Evolutionary conservation across 2,888 invertebrate genomes (phyloP), one percentile per base, ranked within the genome.

Genomic region (Patella ulyssiponensis): DNA sequence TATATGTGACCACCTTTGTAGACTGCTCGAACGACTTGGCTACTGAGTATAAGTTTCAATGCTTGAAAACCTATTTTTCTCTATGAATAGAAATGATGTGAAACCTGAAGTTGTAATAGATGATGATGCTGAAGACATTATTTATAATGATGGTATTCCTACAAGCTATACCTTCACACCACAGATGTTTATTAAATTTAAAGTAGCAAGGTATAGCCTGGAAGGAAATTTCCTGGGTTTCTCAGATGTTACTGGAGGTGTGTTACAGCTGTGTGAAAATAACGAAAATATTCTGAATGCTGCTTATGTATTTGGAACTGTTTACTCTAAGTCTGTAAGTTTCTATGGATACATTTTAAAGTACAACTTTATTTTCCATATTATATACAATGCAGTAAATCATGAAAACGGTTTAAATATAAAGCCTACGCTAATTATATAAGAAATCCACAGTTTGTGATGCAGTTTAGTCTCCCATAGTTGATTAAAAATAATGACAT

Each of bases 261-360:
- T 85, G 33, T 80, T 92, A 23, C 92, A 92, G 83, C 85, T 92
- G 23, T 92, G 92, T 84, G 82, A 86, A 3, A 87, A 86, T 72
- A 85, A 87, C 0, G 82, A 85, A 12, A 79, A 79, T 12, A 80
- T 81, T 52, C 80, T 90, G 54, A 86, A 92, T 85, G 90, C 91
- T 51, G 91, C 92, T 5, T 92, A 85, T 79, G 80, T 81, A 23
- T 92, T 92, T 84, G 92, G 92, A 20, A 90, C 91, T 14, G 84
- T 85, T 20, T 92, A 90, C 80, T 78, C 77, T 15, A 87, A 88
- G 70, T 81, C 83, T 27, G 91, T 91, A 81, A 86, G 86, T 82
- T 23, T 52, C 44, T 44, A 44, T 9, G 44, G 44, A 9, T 44
- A 44, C 44, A 5, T 44, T 33, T 33, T 33, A 33, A 5, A 33